A percentile compares a stretch with the other conserved stretches of the same genome.
phyloP scores from a whole-genome alignment of 2,113 vertebrate species.

The Antennarius striatus region DNA sequence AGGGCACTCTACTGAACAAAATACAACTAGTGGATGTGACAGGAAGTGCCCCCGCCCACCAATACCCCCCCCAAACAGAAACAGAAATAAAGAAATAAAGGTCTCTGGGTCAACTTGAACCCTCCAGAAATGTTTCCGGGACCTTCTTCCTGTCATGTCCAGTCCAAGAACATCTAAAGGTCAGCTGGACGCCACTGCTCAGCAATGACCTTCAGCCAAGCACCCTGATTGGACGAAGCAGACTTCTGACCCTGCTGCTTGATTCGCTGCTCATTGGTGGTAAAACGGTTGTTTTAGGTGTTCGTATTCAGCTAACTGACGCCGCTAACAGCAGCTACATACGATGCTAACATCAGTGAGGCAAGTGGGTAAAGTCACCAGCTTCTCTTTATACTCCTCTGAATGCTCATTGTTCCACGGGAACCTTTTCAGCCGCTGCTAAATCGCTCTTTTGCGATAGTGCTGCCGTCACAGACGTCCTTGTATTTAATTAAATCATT shows the following conservation, averaged over 20 bases:
- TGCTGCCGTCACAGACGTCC: no score
- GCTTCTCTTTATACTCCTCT: no score
- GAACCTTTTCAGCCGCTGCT: no score
- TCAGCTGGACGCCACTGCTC: slow-evolving; percentile 11
- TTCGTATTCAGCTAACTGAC: no score
- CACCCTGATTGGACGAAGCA: slow-evolving; percentile 13
- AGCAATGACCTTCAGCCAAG: slow-evolving; percentile 7
- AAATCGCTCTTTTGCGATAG: no score
- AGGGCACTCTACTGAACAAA: no score
- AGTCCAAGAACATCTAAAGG: slow-evolving; percentile 29
- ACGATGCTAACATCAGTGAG: neutral
- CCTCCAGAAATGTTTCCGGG: slow-evolving; percentile 10
- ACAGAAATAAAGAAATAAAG: neutral
- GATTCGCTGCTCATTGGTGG: slow-evolving; percentile 6
- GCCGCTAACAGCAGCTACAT: no score
- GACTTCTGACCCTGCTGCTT: slow-evolving; percentile 5
- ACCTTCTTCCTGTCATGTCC: slow-evolving; percentile 3
- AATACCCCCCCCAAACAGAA: neutral
- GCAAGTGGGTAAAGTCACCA: no score
- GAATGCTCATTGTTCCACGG: no score
- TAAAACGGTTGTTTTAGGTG: no score
- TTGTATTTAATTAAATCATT: no score
- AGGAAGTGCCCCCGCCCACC: neutral
- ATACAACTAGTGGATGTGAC: no score
- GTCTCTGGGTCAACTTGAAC: slow-evolving; percentile 9